These are phyloP conservation scores for Selenia dentaria DNA, from an alignment of 2,888 invertebrate species.

Conservation along the genomic window DNA sequence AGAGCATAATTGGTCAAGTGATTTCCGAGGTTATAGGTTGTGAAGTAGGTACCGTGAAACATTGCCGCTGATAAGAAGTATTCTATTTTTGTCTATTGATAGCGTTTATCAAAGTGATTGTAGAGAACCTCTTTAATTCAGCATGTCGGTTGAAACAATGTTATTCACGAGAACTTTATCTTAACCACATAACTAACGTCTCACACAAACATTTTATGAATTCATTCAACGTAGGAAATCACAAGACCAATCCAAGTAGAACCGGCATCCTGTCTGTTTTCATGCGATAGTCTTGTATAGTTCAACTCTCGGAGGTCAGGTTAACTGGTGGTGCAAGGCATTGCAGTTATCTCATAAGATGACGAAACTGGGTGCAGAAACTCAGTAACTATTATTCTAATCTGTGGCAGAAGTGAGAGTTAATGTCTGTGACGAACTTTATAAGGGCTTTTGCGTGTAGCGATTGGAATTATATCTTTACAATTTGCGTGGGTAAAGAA, in stretches of 20 bases:
- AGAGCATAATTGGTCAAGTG: too few species aligned
- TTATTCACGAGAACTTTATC: conserved; percentile 9
- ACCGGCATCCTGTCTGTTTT: conserved; percentile 9
- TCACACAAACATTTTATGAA: conserved; percentile 28
- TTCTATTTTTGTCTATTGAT: too few species aligned
- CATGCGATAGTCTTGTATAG: background rate
- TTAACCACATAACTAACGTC: conserved; percentile 6
- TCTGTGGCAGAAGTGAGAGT: conserved; percentile 52
- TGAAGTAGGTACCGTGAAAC: too few species aligned
- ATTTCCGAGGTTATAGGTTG: too few species aligned
- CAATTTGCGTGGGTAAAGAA: too few species aligned
- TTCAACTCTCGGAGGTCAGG: conserved; percentile 22
- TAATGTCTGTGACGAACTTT: conserved; percentile 9
- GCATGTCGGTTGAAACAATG: too few species aligned
- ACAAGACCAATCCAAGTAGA: conserved; percentile 23
- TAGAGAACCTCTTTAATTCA: too few species aligned
- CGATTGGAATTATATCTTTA: background rate
- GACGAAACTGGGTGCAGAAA: conserved; percentile 50
- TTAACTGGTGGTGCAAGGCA: conserved; percentile 47
- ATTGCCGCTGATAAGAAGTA: too few species aligned
- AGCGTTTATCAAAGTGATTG: too few species aligned
- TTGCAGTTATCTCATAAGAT: conserved; percentile 58
- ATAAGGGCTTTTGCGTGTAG: conserved; percentile 19
- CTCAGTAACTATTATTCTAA: background rate
- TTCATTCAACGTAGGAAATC: conserved; percentile 28